These are phyloP conservation scores for Euzetes globulus DNA, from an alignment of 2,888 invertebrate species.

Conservation along the genomic window DNA sequence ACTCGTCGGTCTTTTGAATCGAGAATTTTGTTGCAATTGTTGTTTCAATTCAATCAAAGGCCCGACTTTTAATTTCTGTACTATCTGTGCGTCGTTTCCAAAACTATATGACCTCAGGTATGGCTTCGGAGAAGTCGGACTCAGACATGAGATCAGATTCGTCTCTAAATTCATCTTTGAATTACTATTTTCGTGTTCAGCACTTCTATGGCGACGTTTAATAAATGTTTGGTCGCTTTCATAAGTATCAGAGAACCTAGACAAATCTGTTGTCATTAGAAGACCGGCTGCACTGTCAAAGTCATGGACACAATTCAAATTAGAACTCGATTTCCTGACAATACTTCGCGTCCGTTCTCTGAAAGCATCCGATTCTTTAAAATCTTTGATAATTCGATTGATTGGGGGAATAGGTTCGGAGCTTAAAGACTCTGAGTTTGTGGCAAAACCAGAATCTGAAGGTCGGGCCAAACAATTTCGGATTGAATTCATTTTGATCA, in stretches of 20 bases:
- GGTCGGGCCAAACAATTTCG: not conserved
- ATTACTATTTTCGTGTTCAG: constrained; percentile 35
- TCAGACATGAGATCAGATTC: not conserved
- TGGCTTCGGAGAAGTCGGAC: not conserved
- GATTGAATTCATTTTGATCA: constrained; percentile 2
- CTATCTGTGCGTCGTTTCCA: constrained; percentile 70
- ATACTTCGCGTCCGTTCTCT: constrained; percentile 59
- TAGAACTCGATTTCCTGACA: constrained; percentile 53
- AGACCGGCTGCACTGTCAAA: constrained; percentile 53
- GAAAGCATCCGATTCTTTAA: constrained; percentile 52
- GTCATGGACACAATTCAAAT: constrained; percentile 37
- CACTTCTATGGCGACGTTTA: constrained; percentile 40
- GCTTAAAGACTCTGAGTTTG: constrained; percentile 13
- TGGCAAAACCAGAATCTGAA: not conserved
- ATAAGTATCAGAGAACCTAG: constrained; percentile 10
- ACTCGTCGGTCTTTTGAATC: not conserved
- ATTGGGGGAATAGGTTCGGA: not conserved
- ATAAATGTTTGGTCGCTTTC: not conserved
- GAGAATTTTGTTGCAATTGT: not conserved
- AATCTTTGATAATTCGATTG: not conserved
- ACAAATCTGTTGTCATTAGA: constrained; percentile 50
- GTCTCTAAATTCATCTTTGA: constrained; percentile 26
- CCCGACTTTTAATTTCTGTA: constrained; percentile 39
- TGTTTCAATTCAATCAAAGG: constrained; percentile 15
- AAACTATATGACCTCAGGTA: constrained; percentile 59